phyloP scores from a whole-genome alignment of 2,797 vertebrate genomes.

The Bovichtus variegatus region DNA sequence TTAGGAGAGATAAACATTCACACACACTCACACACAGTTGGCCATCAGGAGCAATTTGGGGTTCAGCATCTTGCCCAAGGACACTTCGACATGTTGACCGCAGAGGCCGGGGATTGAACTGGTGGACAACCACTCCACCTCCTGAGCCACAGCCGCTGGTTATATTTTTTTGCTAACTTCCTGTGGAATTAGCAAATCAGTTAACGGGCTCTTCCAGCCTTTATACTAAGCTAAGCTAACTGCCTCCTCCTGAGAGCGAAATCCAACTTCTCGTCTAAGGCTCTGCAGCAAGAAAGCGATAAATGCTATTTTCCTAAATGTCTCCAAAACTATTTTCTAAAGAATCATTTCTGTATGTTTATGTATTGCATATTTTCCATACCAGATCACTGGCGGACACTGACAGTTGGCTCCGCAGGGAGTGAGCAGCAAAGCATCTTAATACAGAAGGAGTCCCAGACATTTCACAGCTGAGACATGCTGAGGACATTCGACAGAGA shows the following conservation, averaged over 20 bases:
- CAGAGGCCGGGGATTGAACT: no score
- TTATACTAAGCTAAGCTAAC: not conserved
- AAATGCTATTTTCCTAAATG: not conserved
- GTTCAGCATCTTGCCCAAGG: no score
- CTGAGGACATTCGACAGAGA: constrained; percentile 24
- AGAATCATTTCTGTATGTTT: not conserved
- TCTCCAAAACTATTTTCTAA: not conserved
- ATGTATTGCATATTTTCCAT: no score
- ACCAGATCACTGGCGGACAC: not conserved
- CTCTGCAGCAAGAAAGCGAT: not conserved
- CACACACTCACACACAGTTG: no score
- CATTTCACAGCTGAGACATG: constrained; percentile 31
- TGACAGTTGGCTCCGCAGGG: not conserved
- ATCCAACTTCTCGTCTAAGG: not conserved
- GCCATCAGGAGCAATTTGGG: no score
- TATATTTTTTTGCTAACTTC: no score
- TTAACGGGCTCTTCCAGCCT: no score
- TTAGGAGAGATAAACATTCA: no score
- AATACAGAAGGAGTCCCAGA: constrained; percentile 30
- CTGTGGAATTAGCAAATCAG: no score
- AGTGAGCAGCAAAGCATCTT: constrained; percentile 22
- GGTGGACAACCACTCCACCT: no score
- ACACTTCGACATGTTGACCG: no score
- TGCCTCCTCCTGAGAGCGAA: not conserved
- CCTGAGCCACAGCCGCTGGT: no score